These are phyloP conservation scores for Echiichthys vipera DNA, from an alignment of 2,797 vertebrate species.

Conservation along the genomic window DNA sequence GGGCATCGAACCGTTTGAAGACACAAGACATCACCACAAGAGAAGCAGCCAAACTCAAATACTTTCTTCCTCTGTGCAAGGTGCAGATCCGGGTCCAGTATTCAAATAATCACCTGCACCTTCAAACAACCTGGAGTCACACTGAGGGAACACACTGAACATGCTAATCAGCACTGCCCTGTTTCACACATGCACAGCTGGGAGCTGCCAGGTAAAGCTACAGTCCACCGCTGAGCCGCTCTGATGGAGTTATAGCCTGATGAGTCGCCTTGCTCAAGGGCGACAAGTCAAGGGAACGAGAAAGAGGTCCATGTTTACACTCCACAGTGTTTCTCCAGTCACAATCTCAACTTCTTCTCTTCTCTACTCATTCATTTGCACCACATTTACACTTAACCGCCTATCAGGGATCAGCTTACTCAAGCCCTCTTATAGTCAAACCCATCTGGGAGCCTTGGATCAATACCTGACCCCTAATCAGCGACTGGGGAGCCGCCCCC, in stretches of 20 bases:
- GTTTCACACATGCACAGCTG: constrained; percentile 30
- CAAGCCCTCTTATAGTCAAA: background rate
- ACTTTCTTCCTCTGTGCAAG: constrained; percentile 8
- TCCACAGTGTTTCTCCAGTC: background rate
- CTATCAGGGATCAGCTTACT: constrained; percentile 12
- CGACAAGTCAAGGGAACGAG: background rate
- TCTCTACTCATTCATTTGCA: too few species aligned
- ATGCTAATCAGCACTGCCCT: constrained; percentile 24
- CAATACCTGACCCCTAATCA: constrained; percentile 52
- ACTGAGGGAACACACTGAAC: background rate
- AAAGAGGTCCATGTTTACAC: background rate
- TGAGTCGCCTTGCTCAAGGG: constrained; percentile 35
- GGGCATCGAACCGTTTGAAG: constrained; percentile 4
- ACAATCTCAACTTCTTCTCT: constrained; percentile 4
- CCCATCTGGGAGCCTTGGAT: constrained; percentile 37
- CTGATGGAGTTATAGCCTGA: constrained; percentile 20
- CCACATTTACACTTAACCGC: constrained; percentile 2
- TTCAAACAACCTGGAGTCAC: constrained; percentile 7
- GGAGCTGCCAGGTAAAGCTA: constrained; percentile 25
- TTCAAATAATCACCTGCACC: constrained; percentile 3
- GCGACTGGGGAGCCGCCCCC: background rate
- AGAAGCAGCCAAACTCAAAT: background rate
- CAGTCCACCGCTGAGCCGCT: constrained; percentile 8
- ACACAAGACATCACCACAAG: background rate
- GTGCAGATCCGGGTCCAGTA: background rate